phyloP scores from a whole-genome alignment of 2,888 invertebrate genomes.

The Metopia argyrocephala region DNA sequence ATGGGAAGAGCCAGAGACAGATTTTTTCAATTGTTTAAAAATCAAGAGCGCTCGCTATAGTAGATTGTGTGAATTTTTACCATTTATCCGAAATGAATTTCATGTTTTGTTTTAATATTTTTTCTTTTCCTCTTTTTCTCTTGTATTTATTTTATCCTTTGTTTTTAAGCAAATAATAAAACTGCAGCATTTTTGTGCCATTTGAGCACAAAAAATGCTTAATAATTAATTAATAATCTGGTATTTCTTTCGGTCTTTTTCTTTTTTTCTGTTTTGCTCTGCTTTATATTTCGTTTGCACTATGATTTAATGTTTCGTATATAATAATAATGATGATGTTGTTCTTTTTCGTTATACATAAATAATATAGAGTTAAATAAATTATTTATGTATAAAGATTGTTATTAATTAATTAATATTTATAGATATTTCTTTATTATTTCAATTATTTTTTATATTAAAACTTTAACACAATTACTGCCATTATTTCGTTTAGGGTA shows the following conservation, averaged over 20 bases:
- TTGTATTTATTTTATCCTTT: slow-evolving; percentile 33
- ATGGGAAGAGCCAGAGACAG: no score
- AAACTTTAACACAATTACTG: slow-evolving; percentile 7
- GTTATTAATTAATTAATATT: slow-evolving; percentile 25
- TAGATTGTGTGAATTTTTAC: background rate
- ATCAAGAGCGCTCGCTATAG: background rate
- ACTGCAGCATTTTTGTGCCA: slow-evolving; percentile 58
- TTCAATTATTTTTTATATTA: background rate
- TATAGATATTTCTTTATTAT: background rate
- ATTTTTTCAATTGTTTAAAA: background rate
- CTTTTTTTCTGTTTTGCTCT: background rate
- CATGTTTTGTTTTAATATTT: slow-evolving; percentile 38
- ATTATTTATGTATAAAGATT: background rate
- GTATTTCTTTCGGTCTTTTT: background rate
- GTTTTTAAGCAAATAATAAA: slow-evolving; percentile 50
- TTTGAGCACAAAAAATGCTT: slow-evolving; percentile 61
- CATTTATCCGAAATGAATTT: slow-evolving; percentile 42
- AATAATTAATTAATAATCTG: slow-evolving; percentile 56
- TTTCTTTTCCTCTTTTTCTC: slow-evolving; percentile 7
- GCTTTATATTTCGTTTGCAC: background rate
- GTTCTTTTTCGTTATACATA: background rate
- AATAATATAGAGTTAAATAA: background rate
- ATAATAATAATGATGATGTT: background rate
- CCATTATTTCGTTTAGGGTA: slow-evolving; percentile 18
- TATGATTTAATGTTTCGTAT: slow-evolving; percentile 11